Conservation (phyloP, 2,113 vertebrate species). For the Alligator mississippiensis region DNA sequence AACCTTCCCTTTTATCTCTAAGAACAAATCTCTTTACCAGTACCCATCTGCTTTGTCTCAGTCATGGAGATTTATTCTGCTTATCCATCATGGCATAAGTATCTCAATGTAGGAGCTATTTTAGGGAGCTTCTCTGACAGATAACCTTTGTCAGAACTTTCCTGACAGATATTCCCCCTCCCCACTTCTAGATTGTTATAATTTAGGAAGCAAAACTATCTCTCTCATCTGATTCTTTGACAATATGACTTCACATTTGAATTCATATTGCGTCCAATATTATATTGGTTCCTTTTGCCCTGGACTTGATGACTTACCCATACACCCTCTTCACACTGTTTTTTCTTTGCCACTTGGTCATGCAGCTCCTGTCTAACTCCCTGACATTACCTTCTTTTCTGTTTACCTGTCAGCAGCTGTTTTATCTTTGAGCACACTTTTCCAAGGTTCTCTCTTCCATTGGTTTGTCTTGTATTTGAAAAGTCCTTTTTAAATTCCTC, state of each 20-base stretch:
- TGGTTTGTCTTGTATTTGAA: not conserved
- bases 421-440: not conserved
- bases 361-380: not conserved
- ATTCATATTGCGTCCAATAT: no score
- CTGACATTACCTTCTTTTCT: not conserved
- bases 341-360: not conserved
- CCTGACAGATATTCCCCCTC: not conserved
- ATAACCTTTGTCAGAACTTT: not conserved
- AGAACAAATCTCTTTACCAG: not conserved
- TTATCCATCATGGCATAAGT: not conserved
- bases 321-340: not conserved
- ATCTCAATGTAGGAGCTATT: not conserved
- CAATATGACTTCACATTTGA: not conserved
- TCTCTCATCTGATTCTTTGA: not conserved
- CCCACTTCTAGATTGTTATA: not conserved
- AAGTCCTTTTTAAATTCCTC: not conserved
- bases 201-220: fast-evolving
- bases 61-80: not conserved
- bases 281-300: not conserved
- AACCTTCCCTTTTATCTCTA: not conserved
- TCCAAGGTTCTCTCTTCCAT: not conserved
- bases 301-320: not conserved
- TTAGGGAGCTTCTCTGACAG: not conserved
- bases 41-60: not conserved
- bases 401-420: not conserved